A percentile compares a stretch with the other conserved stretches of the same genome.
Evolutionary conservation across 2,797 vertebrate genomes (phyloP).

Genomic region (Alexandromys oeconomus): DNA sequence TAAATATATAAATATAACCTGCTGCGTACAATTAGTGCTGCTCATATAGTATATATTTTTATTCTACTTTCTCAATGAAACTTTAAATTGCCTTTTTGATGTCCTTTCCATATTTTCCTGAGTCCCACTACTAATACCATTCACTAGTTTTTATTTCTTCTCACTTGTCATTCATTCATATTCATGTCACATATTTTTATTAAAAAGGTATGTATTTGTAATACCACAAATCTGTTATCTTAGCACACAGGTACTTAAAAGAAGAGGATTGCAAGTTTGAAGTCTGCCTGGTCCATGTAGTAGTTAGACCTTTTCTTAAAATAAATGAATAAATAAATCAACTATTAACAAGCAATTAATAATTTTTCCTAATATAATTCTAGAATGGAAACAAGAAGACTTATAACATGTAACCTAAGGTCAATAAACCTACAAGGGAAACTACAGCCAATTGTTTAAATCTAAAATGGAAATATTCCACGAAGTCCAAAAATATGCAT

Average conservation of each 20-base stretch:
- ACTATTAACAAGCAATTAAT: background rate
- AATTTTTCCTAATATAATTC: background rate
- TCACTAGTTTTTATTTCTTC: background rate
- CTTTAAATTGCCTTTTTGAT: background rate
- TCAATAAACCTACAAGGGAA: background rate
- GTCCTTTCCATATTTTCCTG: background rate
- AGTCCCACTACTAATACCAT: background rate
- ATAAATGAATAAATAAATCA: background rate
- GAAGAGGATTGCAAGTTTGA: background rate
- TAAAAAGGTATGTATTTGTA: background rate
- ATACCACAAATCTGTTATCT: background rate
- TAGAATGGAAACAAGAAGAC: background rate
- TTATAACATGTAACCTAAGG: background rate
- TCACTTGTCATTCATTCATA: background rate
- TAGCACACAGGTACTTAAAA: background rate
- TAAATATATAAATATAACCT: background rate
- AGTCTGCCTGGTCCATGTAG: too few species aligned
- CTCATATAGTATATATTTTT: background rate
- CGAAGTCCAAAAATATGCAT: background rate
- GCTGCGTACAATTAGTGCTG: background rate
- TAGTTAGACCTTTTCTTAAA: background rate
- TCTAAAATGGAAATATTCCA: background rate
- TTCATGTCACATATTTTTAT: background rate
- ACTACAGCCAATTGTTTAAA: background rate
- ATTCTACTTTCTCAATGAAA: background rate